These are phyloP conservation scores for Trichomycterus rosablanca DNA, from an alignment of 2,113 vertebrate species.

Conservation along the genomic window DNA sequence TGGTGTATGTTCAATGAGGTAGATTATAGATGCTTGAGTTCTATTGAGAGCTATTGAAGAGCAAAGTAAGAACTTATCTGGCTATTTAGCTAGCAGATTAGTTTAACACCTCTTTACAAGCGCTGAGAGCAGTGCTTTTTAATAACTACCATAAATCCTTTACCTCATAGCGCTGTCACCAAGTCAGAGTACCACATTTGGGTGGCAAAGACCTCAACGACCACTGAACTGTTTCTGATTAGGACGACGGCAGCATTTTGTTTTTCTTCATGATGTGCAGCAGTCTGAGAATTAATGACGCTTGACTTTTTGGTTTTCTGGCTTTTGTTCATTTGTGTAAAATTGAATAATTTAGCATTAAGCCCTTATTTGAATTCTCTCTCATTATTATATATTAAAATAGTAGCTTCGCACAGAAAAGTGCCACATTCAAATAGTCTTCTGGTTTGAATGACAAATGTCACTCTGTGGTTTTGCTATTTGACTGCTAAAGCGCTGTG, in stretches of 20 bases:
- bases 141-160: slow-evolving; percentile 67
- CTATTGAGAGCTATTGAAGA: too few relatives aligned
- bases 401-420: slow-evolving; percentile 29
- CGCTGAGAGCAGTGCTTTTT: slow-evolving; percentile 60
- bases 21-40: too few relatives aligned
- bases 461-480: too few relatives aligned
- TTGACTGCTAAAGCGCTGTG: too few relatives aligned
- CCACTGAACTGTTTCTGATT: slow-evolving; percentile 14
- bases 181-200: slow-evolving; percentile 56
- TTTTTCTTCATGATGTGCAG: too few relatives aligned
- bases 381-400: slow-evolving; percentile 5
- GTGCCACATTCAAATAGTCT: slow-evolving; percentile 34
- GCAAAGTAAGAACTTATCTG: slow-evolving; percentile 39
- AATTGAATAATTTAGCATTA: background rate
- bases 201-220: background rate
- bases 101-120: slow-evolving; percentile 71
- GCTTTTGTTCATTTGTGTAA: background rate
- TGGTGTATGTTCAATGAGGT: too few relatives aligned
- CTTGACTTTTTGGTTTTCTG: background rate
- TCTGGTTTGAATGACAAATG: slow-evolving; percentile 45
- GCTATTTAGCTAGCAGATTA: slow-evolving; percentile 48
- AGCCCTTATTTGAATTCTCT: slow-evolving; percentile 16
- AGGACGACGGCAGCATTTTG: slow-evolving; percentile 8
- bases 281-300: too few relatives aligned
- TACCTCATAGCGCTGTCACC: slow-evolving; percentile 67